Evolutionary conservation across 1,140 invertebrate species (phyloP), one percentile per base, ranked within the genome.

Genomic region (Pseudachorutes palmiensis): DNA sequence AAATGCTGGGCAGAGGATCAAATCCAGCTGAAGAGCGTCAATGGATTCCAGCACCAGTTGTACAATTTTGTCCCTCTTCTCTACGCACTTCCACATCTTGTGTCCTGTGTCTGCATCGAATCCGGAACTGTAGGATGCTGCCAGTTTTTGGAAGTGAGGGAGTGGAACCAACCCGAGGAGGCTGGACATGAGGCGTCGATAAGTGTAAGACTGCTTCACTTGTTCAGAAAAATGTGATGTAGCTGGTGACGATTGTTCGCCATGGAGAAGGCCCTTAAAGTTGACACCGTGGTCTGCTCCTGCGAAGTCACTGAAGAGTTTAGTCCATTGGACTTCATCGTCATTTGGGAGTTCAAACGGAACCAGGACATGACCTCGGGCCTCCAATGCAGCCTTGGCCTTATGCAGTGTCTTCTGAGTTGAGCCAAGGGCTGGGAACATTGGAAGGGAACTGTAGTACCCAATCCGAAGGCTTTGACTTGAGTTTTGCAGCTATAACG

Each of bases 391-490:
- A 1, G 3, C 16, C 62, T 64, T 70, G n/a, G 69, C 69, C 16
- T 48, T 24, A 19, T 67, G 16, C n/a, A 67, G 57, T 3, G 49
- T 51, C 19, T 59, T 22, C 30, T 60, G 36, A 2, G 69, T 67
- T 31, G 63, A 60, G 24, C 55, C 64, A 22, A 70, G 45, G n/a
- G 65, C 16, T 31, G 69, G 62, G 9, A 67, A 61, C 0, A 2
- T 22, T 2, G 24, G 9, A 0, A 60, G 24, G n/a, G 51, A 49
- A 48, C 55, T 61, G 30, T 65, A 67, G 58, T 70, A 70, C 0
- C 69, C 69, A 31, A 70, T 70, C 62, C 65, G 22, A 16, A 70
- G 33, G n/a, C 45, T 59, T 12, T 55, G 31, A 14, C 9, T 28
- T 9, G 61, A 60, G 2, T 24, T 1, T 22, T 64, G 2, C 2